Percentiles rank a stretch among this genome's conserved stretches.
Evolutionary conservation across 2,113 vertebrate species (phyloP).

Genomic region (Narcine bancroftii): DNA sequence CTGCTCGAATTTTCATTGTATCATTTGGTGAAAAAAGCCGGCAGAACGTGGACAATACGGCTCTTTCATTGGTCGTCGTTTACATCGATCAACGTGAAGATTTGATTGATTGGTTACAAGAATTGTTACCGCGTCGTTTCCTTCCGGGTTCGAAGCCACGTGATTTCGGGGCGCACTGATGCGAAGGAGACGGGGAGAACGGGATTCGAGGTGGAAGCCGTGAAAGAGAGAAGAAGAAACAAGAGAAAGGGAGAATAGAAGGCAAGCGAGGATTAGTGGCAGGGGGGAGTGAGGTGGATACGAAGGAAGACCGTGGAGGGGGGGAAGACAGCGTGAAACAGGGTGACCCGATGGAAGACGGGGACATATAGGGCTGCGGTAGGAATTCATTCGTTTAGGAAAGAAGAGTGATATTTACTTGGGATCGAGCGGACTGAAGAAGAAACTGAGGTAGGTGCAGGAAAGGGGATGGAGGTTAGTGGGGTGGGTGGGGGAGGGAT

Average conservation of each 20-base stretch:
- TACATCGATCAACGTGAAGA: background rate
- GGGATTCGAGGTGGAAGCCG: background rate
- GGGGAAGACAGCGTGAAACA: background rate
- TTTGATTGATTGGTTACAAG: background rate
- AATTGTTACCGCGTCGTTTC: background rate
- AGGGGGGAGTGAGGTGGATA: background rate
- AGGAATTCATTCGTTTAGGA: background rate
- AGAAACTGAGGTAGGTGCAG: background rate
- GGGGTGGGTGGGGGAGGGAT: background rate
- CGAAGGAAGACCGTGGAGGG: background rate
- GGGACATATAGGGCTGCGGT: background rate
- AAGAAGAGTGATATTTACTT: too few relatives aligned
- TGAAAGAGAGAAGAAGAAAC: too few relatives aligned
- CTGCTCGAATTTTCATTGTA: background rate
- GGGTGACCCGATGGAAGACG: background rate
- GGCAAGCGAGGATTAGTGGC: too few relatives aligned
- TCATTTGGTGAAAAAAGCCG: background rate
- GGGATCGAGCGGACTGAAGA: background rate
- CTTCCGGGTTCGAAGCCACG: background rate
- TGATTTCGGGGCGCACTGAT: too few relatives aligned
- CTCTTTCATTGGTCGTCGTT: background rate
- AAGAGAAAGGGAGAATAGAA: background rate
- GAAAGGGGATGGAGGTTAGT: background rate
- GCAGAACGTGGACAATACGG: background rate
- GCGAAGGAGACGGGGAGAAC: too few relatives aligned